Base-by-base conservation (phyloP, 2,113 vertebrate species). In the Phrynosoma platyrhinos region DNA sequence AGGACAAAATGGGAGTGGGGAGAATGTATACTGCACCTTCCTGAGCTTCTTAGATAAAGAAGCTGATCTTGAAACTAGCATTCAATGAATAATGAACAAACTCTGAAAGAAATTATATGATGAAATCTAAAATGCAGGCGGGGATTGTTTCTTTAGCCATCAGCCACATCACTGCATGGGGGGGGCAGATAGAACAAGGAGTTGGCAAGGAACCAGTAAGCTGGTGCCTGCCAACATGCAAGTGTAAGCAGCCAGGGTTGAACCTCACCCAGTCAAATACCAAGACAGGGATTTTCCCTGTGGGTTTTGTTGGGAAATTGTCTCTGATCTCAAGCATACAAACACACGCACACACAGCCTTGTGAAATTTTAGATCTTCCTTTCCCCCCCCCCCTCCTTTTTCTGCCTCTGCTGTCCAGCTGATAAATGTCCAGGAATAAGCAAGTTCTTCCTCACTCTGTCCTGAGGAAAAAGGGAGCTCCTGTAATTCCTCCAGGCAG, bases 201-300 rank as follows among this genome's bases (percentile, higher is more conserved):
- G 30, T 79, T 90, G 91, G 89, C 58, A 0, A 0, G 76, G n/a
- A 91, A 86, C 91, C 88, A 92, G n/a, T 21, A 83, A 25, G n/a
- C 52, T 66, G 89, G 7, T 53, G 64, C 30, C 42, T 64, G 36
- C 14, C 36, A 32, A 20, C 12, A 25, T 9, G 2, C 18, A 27
- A 62, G 47, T 77, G 14, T 20, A 88, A 77, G 58, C 23, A 77
- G 25, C 40, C 16, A 6, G 20, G 40, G 30, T 27, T 62, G 32
- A 75, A 64, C 62, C 58, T 69, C 90, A 84, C 90, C 88, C 88
- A 88, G 89, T 68, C 90, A 79, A 89, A 90, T 30, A 86, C 71
- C 55, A 87, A 74, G 62, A 79, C 84, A 87, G 91, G 95, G 94
- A 91, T 80, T 95, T 96, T 92, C 93, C 94, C 92, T 13, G 16